Evolutionary conservation across 2,797 vertebrate genomes (phyloP), one percentile per base, ranked within the genome.

Genomic region (Chelmon rostratus): DNA sequence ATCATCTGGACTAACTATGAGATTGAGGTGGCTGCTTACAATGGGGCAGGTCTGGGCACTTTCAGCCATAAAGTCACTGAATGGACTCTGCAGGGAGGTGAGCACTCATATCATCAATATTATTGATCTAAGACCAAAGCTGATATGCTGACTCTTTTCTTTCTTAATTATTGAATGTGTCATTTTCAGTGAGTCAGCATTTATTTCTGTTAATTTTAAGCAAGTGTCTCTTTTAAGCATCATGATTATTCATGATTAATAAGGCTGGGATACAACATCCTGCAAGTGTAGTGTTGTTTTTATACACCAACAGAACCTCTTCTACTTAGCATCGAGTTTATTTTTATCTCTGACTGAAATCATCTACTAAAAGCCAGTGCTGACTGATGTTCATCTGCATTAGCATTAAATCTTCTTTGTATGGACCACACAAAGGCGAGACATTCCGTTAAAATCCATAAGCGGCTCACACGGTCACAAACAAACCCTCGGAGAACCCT

Each of bases 1-100:
- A 99, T 99, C 94, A 98, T 99, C 90, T 99, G 98, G 98, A 99
- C 98, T 71, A 99, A 99, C 93, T 99, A 99, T 0, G 98, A 99
- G 95, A 99, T 99, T 0, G 97, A 98, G 89, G 97, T 99, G 92
- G 98, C 98, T 0, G 98, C 98, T 1, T 99, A 97, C 92, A 99
- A 99, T 56, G 96, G 96, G 0, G 98, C 98, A 0, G 98, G 98
- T n/a, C 88, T 98, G 82, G 98, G 98, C 0, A 94, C 96, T 54
- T 99, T 98, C 94, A 98, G 97, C 92, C 93, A 97, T 85, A 98
- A 96, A 82, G 98, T 99, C 76, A 98, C 97, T 0, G 98, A 99
- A 93, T 99, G 98, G 98, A 99, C 98, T 0, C 96, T 99, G 56
- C 98, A 99, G 91, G 98, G 98, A 96, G 98, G 98, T 99, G 92